Base-by-base conservation (phyloP, 2,888 invertebrate genomes). In the Chrysodeixis includens region DNA sequence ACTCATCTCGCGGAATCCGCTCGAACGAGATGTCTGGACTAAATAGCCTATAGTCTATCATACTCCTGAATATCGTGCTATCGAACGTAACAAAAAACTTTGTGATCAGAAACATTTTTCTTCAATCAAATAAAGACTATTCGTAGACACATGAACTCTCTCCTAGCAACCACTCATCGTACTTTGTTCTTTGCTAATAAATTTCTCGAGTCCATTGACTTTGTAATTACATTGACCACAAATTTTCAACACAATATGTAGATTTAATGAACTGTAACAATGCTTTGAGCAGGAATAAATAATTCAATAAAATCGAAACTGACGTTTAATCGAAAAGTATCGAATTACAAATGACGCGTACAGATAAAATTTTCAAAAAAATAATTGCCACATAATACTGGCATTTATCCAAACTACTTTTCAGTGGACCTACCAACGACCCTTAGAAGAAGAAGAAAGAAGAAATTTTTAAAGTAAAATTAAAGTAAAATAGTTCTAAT, bases 331-430 rank as follows among this genome's bases (percentile, higher is more conserved):
- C 46, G 8, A 46, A 46, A 1, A 1, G 46, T 20, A 49, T 49
- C 46, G 20, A 12, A 20, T 49, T 10, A 20, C 18, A 10, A 20
- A 49, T 18, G 46, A 49, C 46, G 26, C 2, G 46, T 44, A 18
- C 8, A 8, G 16, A 46, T 18, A 20, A 18, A 10, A 10, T 16
- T 20, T 14, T 18, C 18, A 46, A 46, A 46, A 44, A 69, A 72
- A 59, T 51, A 70, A 46, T 65, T 44, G 52, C 9, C 35, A 18
- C 1, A 46, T 7, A 20, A 35, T 14, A 35, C 35, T 72, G 58
- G 73, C 73, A 18, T 22, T 12, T 22, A 12, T 53, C 58, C 69
- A 72, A 52, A 72, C 44, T 46, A 56, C 66, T 44, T 22, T n/a
- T 9, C 20, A 52, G 46, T n/a, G n/a, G n/a, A n/a, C n/a, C n/a